phyloP scores from a whole-genome alignment of 2,113 vertebrate species.

The Gymnorhina tibicen region DNA sequence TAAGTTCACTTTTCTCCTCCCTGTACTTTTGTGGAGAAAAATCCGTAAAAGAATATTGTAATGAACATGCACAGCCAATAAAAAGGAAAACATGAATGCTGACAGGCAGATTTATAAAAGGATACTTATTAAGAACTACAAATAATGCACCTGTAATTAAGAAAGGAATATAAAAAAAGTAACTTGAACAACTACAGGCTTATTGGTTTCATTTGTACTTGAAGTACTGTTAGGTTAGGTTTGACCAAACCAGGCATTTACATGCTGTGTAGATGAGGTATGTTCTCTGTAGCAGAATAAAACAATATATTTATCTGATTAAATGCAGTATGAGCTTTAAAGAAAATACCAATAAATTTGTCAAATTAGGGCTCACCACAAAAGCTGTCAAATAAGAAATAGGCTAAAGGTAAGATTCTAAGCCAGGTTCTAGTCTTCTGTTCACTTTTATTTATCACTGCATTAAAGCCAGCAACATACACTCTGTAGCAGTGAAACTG shows the following conservation, averaged over 20 bases:
- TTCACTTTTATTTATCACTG: neutral
- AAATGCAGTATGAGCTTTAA: neutral
- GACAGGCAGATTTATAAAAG: neutral
- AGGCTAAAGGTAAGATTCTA: neutral
- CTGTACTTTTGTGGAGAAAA: neutral
- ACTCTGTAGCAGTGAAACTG: neutral
- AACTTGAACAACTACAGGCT: neutral
- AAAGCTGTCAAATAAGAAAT: neutral
- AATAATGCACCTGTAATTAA: neutral
- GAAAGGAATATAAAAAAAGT: neutral
- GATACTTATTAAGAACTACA: neutral
- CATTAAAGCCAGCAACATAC: neutral
- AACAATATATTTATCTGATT: neutral
- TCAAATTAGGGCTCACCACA: neutral
- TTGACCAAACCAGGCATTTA: neutral
- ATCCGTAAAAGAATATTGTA: neutral
- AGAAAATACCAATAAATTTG: neutral
- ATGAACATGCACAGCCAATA: neutral
- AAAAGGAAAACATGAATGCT: neutral
- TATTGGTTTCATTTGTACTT: neutral
- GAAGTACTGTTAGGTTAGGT: neutral
- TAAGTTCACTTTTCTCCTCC: neutral
- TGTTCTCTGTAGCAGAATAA: neutral
- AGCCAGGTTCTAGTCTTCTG: neutral
- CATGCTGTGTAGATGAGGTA: neutral